Base-by-base conservation (phyloP, 2,113 vertebrate species). In the Bos javanicus region DNA sequence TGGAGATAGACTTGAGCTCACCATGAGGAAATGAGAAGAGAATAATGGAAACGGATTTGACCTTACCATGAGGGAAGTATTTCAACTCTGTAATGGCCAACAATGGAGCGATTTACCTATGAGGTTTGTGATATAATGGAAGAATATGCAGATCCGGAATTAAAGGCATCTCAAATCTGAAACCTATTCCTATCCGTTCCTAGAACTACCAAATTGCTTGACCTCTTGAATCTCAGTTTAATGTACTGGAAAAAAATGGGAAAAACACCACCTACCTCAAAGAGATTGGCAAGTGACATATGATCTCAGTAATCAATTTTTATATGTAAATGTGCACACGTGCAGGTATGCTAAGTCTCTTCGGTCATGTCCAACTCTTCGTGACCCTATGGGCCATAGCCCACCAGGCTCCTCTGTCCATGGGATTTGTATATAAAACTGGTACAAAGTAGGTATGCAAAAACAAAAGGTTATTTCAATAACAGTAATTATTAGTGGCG, bases 391-490 rank as follows among this genome's bases (percentile, higher is more conserved):
- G 39, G 71, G 6, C 36, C 12, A 76, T 7, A 43, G 71, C 23
- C 39, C 36, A 76, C 39, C 23, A 43, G 71, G 71, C 71, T 76
- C 71, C 39, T 76, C 39, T 43, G 39, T 76, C 39, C 71, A 76
- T 26, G 23, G 71, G 52, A 54, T 81, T 36, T 88, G 4, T 36
- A 90, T 62, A 5, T 33, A 92, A 92, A 88, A 95, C 1, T 62
- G 30, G 52, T 85, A 10, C 64, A 85, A 76, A 91, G 84, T 8
- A 94, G 33, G n/a, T 67, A 81, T 60, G 48, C 28, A 94, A 93
- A 90, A 94, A 14, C 15, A 89, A 95, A 56, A 93, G 90, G 76
- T 62, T 89, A 87, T 67, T 93, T 97, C 54, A 95, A 14, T 59
- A 87, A 76, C 7, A 91, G 59, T 88, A 83, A 78, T 30, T 90